A percentile compares a stretch with the other conserved stretches of the same genome.
Evolutionary conservation across 2,797 vertebrate genomes (phyloP).

Genomic region (Megalops cyprinoides): DNA sequence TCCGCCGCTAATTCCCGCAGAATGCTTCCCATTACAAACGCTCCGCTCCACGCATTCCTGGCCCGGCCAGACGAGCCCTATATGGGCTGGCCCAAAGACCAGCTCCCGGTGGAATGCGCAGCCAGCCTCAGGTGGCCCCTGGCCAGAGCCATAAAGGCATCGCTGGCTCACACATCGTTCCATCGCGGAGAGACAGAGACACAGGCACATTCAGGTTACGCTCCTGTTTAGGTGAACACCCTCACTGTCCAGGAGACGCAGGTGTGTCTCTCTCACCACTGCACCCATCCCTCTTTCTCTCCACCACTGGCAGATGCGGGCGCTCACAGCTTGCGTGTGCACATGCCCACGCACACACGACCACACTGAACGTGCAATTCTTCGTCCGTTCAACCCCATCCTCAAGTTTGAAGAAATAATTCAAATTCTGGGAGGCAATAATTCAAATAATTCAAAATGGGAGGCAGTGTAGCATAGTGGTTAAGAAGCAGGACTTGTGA

Average conservation of each 20-base stretch:
- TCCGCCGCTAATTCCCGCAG: slow-evolving; percentile 68
- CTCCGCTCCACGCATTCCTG: slow-evolving; percentile 70
- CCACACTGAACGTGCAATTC: too few species aligned
- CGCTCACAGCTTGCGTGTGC: not conserved
- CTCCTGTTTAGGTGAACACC: not conserved
- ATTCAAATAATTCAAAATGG: too few species aligned
- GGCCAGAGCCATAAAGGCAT: not conserved
- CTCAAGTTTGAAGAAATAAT: not conserved
- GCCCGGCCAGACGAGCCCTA: slow-evolving; percentile 75
- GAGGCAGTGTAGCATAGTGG: too few species aligned
- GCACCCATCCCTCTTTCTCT: not conserved
- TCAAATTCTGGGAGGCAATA: too few species aligned
- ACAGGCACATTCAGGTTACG: not conserved
- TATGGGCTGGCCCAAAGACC: slow-evolving; percentile 68
- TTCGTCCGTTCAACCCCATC: too few species aligned
- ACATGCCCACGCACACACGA: not conserved
- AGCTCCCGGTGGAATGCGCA: slow-evolving; percentile 55
- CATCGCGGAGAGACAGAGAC: too few species aligned
- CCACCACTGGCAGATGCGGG: not conserved
- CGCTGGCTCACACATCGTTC: not conserved
- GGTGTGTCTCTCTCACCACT: too few species aligned
- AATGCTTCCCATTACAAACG: slow-evolving; percentile 70
- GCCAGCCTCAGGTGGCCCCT: slow-evolving; percentile 20
- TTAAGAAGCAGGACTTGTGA: too few species aligned
- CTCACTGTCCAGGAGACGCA: not conserved